Base-by-base conservation (phyloP, 2,888 invertebrate species). In the Melinaea menophilus region DNA sequence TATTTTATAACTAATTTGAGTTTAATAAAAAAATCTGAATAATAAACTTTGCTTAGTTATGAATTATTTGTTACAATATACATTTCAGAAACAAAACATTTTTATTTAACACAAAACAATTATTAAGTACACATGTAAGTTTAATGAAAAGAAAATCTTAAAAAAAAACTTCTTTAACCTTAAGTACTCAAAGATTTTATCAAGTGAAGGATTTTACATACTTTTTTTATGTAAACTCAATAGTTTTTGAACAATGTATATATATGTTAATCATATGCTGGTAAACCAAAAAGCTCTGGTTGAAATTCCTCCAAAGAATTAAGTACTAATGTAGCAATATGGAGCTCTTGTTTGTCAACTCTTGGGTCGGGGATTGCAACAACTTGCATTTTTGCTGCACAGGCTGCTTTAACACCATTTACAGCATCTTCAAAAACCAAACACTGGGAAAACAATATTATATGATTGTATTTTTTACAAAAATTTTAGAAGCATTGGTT, bases 341-440 rank as follows among this genome's bases (percentile, higher is more conserved):
- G 71, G 9, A 86, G 71, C 46, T 79, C 65, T 5, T 78, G 72
- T 4, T 64, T 64, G 11, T 85, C 80, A 13, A 90, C 80, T 35
- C 86, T 81, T 35, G 85, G 85, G 77, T 96, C 95, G 0, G 96
- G 96, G 4, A 96, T 94, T 91, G 95, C 94, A 0, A 96, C 93
- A 4, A 94, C 94, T 83, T 95, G 96, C 97, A 98, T 98, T 12
- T 95, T 95, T 9, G 97, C 97, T 34, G 93, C 92, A 47, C 91
- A 79, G 0, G 95, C 97, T 11, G 96, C 96, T 70, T 92, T 90
- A 0, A 97, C 94, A 1, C 98, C 98, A 83, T 97, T 97, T 0
- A 95, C 95, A 3, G 98, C 95, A 88, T 98, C 98, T 90, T 98
- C 98, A 82, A 98, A 95, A 0, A 97, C 97, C 64, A 97, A 84